phyloP scores from a whole-genome alignment of 2,113 vertebrate genomes.

The zebrafish (Danio rerio) region GRCz12tu NC_133177.1:28889501-28890000 shows the following conservation, averaged over 20 bases:
- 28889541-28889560: slow-evolving; percentile 94
- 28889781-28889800: slow-evolving; percentile 96
- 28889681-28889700: slow-evolving; percentile 85
- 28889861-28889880: slow-evolving; percentile 89
- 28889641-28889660: slow-evolving; percentile 89
- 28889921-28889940: slow-evolving; percentile 94
- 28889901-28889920: slow-evolving; percentile 95
- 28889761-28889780: slow-evolving; percentile 93
- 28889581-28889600: slow-evolving; percentile 90
- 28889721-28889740: slow-evolving; percentile 90
- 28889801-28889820: slow-evolving; percentile 95
- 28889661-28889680: slow-evolving; percentile 94
- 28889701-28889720: slow-evolving; percentile 91
- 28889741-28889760: slow-evolving; percentile 91
- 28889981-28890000: slow-evolving; percentile 90
- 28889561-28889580: slow-evolving; percentile 96
- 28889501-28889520: slow-evolving; percentile 94
- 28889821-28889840: slow-evolving; percentile 95
- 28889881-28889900: slow-evolving; percentile 95
- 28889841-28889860: slow-evolving; percentile 98
- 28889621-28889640: slow-evolving; percentile 80
- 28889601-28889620: slow-evolving; percentile 93
- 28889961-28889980: slow-evolving; percentile 97
- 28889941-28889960: slow-evolving; percentile 96
- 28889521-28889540: slow-evolving; percentile 94